These are phyloP conservation scores for Agapornis canus DNA, from an alignment of 2,797 vertebrate species.

Conservation along the genomic window DNA sequence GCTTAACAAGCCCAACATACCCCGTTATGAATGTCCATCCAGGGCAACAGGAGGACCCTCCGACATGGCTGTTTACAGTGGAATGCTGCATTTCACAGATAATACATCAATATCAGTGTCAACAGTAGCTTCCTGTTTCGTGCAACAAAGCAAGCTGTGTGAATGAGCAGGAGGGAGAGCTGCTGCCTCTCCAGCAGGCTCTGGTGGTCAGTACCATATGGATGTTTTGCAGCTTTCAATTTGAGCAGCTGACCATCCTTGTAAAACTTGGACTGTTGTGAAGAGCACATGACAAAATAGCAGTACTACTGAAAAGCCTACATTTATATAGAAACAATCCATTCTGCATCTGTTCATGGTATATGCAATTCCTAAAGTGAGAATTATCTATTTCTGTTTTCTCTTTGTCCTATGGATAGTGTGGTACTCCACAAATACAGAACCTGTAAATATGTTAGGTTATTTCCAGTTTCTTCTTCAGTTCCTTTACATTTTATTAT, in stretches of 20 bases:
- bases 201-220: neutral
- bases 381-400: neutral
- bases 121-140: neutral
- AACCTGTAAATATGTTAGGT: neutral
- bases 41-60: neutral
- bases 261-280: neutral
- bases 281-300: accelerated
- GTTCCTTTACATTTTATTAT: neutral
- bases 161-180: neutral
- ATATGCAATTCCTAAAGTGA: neutral
- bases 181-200: neutral
- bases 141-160: neutral
- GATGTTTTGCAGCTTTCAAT: neutral
- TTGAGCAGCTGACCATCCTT: neutral
- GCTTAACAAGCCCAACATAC: neutral
- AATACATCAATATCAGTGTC: neutral
- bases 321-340: neutral
- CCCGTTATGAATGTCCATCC: neutral
- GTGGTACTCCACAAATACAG: neutral
- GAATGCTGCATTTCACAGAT: neutral
- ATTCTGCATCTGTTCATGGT: neutral
- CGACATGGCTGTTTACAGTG: neutral
- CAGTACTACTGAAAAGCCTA: neutral
- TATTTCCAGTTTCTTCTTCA: neutral
- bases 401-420: neutral